A percentile compares a stretch with the other conserved stretches of the same genome.
These are phyloP conservation scores for Chorisops tibialis DNA, from an alignment of 2,888 invertebrate species.

Conservation along the genomic window DNA sequence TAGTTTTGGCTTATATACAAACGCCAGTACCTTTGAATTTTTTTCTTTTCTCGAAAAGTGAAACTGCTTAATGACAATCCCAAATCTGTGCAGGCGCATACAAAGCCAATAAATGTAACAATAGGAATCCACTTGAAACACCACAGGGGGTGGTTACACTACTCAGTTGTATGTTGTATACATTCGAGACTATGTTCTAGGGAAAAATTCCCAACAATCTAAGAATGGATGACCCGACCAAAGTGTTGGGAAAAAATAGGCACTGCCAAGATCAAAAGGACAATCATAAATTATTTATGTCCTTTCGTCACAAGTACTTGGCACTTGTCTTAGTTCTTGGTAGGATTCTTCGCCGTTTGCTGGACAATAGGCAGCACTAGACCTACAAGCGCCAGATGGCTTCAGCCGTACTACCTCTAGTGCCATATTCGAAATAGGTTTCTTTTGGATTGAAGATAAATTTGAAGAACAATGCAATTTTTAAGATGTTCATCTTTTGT, in stretches of 20 bases:
- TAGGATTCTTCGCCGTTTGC: not conserved
- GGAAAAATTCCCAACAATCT: not conserved
- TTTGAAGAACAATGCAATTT: not conserved
- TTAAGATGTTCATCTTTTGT: not conserved
- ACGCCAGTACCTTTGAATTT: constrained; percentile 5
- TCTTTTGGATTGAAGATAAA: not conserved
- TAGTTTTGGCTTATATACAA: too few relatives aligned
- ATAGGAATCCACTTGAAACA: constrained; percentile 16
- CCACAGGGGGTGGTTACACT: constrained; percentile 9
- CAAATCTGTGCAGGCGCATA: constrained; percentile 11
- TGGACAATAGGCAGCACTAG: constrained; percentile 10
- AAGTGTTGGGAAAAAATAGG: not conserved
- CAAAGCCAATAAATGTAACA: constrained; percentile 15
- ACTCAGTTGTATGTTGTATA: not conserved
- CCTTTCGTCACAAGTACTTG: constrained; percentile 14
- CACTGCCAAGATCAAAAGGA: not conserved
- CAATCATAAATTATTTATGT: constrained; percentile 9
- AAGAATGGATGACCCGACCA: not conserved
- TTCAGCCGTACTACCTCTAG: not conserved
- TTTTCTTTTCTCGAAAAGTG: not conserved
- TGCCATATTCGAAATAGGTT: constrained; percentile 4
- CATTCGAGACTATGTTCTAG: not conserved
- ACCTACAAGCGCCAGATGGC: constrained; percentile 23
- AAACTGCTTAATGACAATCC: constrained; percentile 19
- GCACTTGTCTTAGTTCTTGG: constrained; percentile 17